Conservation (phyloP, 2,113 vertebrate genomes). For the Camelus dromedarius region DNA sequence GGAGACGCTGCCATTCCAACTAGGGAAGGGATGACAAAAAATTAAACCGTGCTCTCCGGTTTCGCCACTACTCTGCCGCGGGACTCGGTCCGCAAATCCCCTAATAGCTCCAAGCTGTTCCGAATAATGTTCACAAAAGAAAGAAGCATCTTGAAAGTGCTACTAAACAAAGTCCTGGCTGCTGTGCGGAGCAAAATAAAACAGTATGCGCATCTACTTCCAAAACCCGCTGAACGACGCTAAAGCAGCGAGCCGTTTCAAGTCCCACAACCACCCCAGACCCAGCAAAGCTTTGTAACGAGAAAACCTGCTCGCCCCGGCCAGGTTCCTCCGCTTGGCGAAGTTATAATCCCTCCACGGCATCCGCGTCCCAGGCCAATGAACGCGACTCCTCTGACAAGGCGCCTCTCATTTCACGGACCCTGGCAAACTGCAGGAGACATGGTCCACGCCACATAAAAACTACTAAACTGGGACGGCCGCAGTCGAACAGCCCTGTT, state of each 20-base stretch:
- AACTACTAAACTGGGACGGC: not conserved
- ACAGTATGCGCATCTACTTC: not conserved
- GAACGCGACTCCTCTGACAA: slow-evolving; percentile 57
- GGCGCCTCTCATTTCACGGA: slow-evolving; percentile 65
- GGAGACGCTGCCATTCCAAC: not conserved
- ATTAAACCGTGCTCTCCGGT: not conserved
- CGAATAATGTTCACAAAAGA: slow-evolving; percentile 14
- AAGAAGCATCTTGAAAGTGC: not conserved
- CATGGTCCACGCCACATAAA: slow-evolving; percentile 17
- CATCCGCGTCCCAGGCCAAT: slow-evolving; percentile 55
- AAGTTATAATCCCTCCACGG: not conserved
- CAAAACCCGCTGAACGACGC: not conserved
- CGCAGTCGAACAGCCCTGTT: not conserved
- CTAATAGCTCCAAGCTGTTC: not conserved
- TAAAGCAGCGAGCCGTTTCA: not conserved
- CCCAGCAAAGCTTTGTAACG: not conserved
- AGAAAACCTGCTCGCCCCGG: not conserved
- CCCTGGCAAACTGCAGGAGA: slow-evolving; percentile 51
- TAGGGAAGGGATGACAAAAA: not conserved
- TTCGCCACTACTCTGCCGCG: not conserved
- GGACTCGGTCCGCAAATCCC: not conserved
- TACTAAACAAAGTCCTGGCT: not conserved
- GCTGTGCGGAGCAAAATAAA: not conserved
- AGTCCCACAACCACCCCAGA: not conserved
- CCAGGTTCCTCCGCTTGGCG: not conserved